phyloP scores from a whole-genome alignment of 2,113 vertebrate genomes.

The Solea senegalensis region DNA sequence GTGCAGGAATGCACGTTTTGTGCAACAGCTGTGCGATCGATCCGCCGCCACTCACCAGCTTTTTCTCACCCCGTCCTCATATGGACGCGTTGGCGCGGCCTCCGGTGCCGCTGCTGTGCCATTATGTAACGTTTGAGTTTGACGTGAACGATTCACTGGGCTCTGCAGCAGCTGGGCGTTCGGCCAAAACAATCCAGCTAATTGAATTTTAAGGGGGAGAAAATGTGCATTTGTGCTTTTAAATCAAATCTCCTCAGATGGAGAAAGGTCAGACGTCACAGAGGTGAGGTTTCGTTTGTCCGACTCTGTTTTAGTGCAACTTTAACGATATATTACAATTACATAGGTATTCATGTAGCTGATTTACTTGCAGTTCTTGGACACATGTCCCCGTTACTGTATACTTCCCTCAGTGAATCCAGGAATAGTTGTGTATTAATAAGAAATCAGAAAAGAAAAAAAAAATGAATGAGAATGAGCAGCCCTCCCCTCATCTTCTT shows the following conservation, averaged over 20 bases:
- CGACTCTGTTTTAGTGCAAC: no score
- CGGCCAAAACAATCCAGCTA: slow-evolving; percentile 7
- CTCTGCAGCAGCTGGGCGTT: background rate
- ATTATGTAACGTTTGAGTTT: slow-evolving; percentile 57
- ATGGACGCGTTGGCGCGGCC: slow-evolving; percentile 53
- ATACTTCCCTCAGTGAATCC: no score
- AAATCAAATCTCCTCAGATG: background rate
- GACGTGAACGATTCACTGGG: slow-evolving; percentile 9
- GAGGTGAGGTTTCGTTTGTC: no score
- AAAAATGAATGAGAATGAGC: no score
- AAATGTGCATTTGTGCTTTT: background rate
- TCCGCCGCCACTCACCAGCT: slow-evolving; percentile 21
- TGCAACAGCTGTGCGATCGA: slow-evolving; percentile 31
- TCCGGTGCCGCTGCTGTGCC: slow-evolving; percentile 33
- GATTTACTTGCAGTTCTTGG: no score
- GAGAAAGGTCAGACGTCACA: background rate
- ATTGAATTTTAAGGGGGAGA: slow-evolving; percentile 2
- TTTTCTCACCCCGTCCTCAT: slow-evolving; percentile 14
- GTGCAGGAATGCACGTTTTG: no score
- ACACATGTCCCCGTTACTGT: no score
- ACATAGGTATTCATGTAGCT: no score
- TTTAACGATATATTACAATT: no score
- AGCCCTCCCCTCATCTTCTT: background rate
- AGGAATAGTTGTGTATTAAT: no score
- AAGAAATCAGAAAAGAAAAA: no score